These are phyloP conservation scores for Drosophila sp. DNA, from an alignment of 1,140 invertebrate genomes.

Conservation along the genomic window DNA sequence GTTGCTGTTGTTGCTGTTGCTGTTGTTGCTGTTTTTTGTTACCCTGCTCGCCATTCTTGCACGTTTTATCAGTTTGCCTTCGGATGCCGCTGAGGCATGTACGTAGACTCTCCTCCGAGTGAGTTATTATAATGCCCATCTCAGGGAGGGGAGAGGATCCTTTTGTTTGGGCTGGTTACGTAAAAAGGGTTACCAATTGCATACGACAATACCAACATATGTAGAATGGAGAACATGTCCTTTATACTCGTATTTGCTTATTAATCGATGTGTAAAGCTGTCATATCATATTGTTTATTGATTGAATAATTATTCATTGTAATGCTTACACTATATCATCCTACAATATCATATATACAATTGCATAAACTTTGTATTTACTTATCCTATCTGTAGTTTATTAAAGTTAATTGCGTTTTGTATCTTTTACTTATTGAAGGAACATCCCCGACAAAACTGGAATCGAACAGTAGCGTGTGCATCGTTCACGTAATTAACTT, in stretches of 20 bases:
- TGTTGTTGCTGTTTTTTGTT: conserved; percentile 26
- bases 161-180: conserved; percentile 53
- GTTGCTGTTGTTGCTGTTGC: conserved; percentile 2
- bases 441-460: neutral
- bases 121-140: conserved; percentile 16
- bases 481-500: conserved; percentile 70
- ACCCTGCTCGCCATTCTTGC: conserved; percentile 61
- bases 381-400: neutral
- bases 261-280: too few relatives aligned
- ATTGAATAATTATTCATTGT: too few relatives aligned
- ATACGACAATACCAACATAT: neutral
- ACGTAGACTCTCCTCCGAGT: conserved; percentile 19
- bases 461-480: neutral
- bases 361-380: neutral
- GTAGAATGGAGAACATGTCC: too few relatives aligned
- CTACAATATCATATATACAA: too few relatives aligned
- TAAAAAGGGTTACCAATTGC: conserved; percentile 17
- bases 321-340: too few relatives aligned
- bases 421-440: neutral
- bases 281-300: too few relatives aligned
- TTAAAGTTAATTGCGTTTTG: neutral
- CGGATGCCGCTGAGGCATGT: conserved; percentile 70
- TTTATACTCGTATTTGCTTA: too few relatives aligned
- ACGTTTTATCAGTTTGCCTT: conserved; percentile 77
- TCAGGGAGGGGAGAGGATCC: neutral